phyloP scores from a whole-genome alignment of 2,888 invertebrate species.

The Apotomis capreana region DNA sequence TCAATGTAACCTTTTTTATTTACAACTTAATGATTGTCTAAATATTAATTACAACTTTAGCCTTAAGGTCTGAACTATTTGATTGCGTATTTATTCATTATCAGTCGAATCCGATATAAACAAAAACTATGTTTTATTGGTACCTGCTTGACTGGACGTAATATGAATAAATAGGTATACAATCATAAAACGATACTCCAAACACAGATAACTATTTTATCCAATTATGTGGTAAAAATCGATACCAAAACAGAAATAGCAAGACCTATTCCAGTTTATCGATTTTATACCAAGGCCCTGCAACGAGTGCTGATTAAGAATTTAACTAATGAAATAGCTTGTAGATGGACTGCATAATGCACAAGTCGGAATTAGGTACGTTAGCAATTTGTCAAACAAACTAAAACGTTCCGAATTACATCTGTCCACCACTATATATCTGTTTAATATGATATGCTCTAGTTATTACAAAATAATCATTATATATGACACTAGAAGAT shows the following conservation, averaged over 20 bases:
- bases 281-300: slow-evolving; percentile 10
- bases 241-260: neutral
- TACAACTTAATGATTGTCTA: neutral
- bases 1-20: neutral
- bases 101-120: neutral
- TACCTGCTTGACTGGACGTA: slow-evolving; percentile 5
- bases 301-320: neutral
- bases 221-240: neutral
- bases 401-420: too few species aligned
- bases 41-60: slow-evolving; percentile 10
- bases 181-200: neutral
- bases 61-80: slow-evolving; percentile 10
- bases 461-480: too few species aligned
- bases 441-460: too few species aligned
- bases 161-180: neutral
- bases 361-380: too few species aligned
- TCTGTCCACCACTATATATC: too few species aligned
- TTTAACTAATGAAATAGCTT: neutral
- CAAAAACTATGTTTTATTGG: slow-evolving; percentile 21
- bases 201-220: neutral
- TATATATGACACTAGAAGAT: too few species aligned
- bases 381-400: too few species aligned
- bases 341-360: neutral
- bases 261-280: slow-evolving; percentile 4
- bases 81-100: slow-evolving; percentile 6